Conservation (phyloP, 2,797 vertebrate species). For the Bradypus variegatus region DNA sequence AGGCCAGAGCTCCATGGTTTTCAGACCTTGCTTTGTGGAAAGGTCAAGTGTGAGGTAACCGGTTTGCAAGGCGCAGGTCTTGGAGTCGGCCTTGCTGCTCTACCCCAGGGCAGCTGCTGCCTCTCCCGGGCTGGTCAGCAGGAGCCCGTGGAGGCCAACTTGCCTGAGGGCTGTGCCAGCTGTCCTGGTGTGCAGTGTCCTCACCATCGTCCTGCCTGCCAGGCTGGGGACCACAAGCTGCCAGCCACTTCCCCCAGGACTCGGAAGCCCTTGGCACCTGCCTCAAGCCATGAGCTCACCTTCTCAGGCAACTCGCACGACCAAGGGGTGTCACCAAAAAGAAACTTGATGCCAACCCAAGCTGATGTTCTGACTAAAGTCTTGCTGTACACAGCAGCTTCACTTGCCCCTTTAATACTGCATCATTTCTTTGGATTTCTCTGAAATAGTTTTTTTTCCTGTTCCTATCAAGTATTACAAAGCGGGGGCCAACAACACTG, state of each 20-base stretch:
- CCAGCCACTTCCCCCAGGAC: background rate
- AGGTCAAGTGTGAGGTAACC: constrained; percentile 48
- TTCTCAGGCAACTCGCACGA: background rate
- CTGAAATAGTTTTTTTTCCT: background rate
- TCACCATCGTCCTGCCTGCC: background rate
- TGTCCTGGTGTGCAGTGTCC: background rate
- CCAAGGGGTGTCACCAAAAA: background rate
- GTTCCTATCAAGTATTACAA: background rate
- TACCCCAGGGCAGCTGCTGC: accelerated
- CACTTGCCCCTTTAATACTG: background rate
- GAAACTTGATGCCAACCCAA: accelerated
- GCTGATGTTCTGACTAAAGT: accelerated
- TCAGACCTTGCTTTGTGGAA: background rate
- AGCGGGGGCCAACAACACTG: background rate
- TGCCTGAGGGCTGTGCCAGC: background rate
- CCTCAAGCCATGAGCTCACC: background rate
- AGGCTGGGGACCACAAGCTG: background rate
- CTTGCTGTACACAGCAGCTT: background rate
- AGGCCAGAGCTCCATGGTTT: background rate
- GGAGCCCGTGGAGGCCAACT: background rate
- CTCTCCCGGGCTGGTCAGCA: background rate
- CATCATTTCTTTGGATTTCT: background rate
- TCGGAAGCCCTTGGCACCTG: background rate
- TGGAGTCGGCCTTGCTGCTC: background rate
- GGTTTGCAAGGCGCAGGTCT: background rate